phyloP scores from a whole-genome alignment of 2,888 invertebrate genomes.

The Abrostola tripartita region DNA sequence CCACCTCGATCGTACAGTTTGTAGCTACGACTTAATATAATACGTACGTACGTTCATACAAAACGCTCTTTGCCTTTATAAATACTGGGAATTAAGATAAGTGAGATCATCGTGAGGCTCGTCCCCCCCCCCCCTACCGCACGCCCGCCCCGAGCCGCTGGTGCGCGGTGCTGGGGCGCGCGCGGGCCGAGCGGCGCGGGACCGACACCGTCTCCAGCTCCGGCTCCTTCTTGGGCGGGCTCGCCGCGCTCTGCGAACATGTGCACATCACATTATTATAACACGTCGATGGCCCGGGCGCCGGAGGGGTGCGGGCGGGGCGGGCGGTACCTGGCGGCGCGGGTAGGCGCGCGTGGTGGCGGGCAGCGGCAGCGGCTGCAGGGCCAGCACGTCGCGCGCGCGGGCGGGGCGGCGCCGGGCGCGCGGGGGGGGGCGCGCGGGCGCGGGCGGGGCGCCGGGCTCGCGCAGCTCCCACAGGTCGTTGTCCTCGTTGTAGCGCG shows the following conservation, averaged over 20 bases:
- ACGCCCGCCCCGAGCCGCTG: constrained; percentile 74
- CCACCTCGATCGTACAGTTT: constrained; percentile 12
- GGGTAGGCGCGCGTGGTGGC: constrained; percentile 92
- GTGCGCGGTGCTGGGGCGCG: constrained; percentile 61
- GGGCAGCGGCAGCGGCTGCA: constrained; percentile 93
- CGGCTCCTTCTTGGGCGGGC: constrained; percentile 69
- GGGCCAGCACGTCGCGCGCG: constrained; percentile 91
- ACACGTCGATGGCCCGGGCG: no score
- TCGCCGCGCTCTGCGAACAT: constrained; percentile 62
- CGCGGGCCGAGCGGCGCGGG: constrained; percentile 59
- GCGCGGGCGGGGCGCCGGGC: constrained; percentile 70
- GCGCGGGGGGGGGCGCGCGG: constrained; percentile 2
- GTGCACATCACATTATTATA: no score
- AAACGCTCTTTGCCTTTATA: constrained; percentile 54
- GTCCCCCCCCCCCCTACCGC: constrained; percentile 61
- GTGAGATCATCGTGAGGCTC: constrained; percentile 70
- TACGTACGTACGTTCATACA: constrained; percentile 45
- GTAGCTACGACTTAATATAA: constrained; percentile 34
- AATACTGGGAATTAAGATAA: constrained; percentile 67
- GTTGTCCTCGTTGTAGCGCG: constrained; percentile 85
- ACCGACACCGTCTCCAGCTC: constrained; percentile 60
- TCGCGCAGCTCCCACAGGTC: constrained; percentile 95
- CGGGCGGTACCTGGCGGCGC: background rate
- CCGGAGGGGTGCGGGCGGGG: no score
- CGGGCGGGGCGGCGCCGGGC: constrained; percentile 90